Evolutionary conservation across 2,888 invertebrate genomes (phyloP), one percentile per base, ranked within the genome.

Genomic region (Suillia variegata): DNA sequence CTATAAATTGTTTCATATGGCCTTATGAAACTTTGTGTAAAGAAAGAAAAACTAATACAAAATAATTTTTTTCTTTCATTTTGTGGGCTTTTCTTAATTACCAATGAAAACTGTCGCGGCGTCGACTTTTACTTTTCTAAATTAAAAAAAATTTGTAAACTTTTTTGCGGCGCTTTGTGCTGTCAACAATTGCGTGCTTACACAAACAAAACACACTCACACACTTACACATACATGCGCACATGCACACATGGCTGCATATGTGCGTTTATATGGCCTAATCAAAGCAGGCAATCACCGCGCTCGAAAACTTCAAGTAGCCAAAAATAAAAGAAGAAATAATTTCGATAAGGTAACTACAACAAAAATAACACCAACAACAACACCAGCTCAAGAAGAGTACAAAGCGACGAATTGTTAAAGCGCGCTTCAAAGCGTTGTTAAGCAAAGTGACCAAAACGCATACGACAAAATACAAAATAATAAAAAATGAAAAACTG

Each of bases 61-160:
- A 38, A 38, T 38, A 31, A 31, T 17, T 45, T 6, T 13, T n/a
- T n/a, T n/a, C n/a, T n/a, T n/a, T n/a, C n/a, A n/a, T n/a, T n/a
- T n/a, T n/a, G n/a, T n/a, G n/a, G n/a, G n/a, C n/a, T n/a, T n/a
- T n/a, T 18, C 5, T 45, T 45, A 17, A 45, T 45, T 45, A 45
- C 17, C 18, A 5, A 45, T 2, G 20, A 45, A 45, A 45, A 45
- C 18, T 45, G 45, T 17, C 8, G 45, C n/a, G 38, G 5, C n/a
- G n/a, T n/a, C 4, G n/a, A 38, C 45, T 45, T 45, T 45, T 45
- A 45, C 45, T 45, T 45, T 45, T 13, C 45, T 45, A 45, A 45
- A 45, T 2, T 45, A 20, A 45, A 45, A 8, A 17, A 20, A 17
- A 18, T 18, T 26, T n/a, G 13, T 38, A 10, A 5, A 31, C 31